Conservation (phyloP, 1,140 invertebrate species). For the Drosophila mayri region DNA sequence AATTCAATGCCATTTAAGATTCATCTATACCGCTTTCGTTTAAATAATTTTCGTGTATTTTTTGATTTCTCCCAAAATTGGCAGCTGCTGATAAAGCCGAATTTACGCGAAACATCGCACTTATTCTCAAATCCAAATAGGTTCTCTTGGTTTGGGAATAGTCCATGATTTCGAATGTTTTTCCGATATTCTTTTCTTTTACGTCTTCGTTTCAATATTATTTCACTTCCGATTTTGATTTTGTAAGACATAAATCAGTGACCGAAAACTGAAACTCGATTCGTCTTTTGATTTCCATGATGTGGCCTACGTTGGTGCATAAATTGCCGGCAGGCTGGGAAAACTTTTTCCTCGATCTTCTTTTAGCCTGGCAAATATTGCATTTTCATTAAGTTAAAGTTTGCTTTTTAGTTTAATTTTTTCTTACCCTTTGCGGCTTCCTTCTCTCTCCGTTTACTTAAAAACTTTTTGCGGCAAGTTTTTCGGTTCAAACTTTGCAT, state of each 20-base stretch:
- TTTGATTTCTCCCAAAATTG: not conserved
- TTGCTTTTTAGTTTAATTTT: constrained; percentile 73
- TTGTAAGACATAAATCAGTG: constrained; percentile 33
- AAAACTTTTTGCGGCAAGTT: constrained; percentile 71
- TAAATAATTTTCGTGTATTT: too few relatives aligned
- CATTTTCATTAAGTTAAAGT: constrained; percentile 80
- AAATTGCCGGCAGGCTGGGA: constrained; percentile 62
- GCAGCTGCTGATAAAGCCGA: constrained; percentile 32
- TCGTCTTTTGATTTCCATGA: constrained; percentile 36
- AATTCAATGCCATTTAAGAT: too few relatives aligned
- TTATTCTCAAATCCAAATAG: not conserved
- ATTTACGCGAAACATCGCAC: not conserved
- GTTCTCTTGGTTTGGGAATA: not conserved
- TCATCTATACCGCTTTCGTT: not conserved
- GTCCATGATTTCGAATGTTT: too few relatives aligned
- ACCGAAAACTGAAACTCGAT: constrained; percentile 27
- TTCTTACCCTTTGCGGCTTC: constrained; percentile 44
- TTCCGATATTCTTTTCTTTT: not conserved
- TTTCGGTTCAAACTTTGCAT: constrained; percentile 61
- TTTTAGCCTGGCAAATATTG: constrained; percentile 59
- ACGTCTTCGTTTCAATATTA: not conserved
- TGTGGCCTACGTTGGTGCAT: constrained; percentile 57
- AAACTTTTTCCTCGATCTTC: constrained; percentile 50
- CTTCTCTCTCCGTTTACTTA: constrained; percentile 61
- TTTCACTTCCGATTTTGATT: constrained; percentile 30